phyloP scores from a whole-genome alignment of 2,113 vertebrate genomes.

The Nerophis ophidion region DNA sequence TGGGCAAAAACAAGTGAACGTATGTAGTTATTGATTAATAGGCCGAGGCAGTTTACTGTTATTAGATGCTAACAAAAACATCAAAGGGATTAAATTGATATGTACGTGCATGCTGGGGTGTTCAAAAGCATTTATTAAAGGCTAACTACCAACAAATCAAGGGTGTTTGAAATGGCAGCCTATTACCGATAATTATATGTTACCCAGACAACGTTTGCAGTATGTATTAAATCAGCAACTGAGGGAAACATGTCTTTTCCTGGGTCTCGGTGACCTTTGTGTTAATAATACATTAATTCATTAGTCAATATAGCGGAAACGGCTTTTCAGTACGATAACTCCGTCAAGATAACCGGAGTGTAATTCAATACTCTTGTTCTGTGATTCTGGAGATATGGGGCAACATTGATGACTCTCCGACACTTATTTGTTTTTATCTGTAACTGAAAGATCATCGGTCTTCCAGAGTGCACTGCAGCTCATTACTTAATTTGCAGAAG shows the following conservation, averaged over 20 bases:
- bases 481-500: background rate
- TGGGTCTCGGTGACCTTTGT: background rate
- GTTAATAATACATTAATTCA: background rate
- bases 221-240: background rate
- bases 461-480: constrained; percentile 6
- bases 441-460: constrained; percentile 26
- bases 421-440: constrained; percentile 22
- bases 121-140: too few species aligned
- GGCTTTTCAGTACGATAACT: background rate
- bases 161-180: background rate
- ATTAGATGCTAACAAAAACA: too few species aligned
- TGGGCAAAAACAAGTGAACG: too few species aligned
- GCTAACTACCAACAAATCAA: background rate
- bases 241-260: background rate
- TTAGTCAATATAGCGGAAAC: too few species aligned
- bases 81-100: too few species aligned
- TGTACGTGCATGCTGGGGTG: too few species aligned
- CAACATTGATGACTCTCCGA: constrained; percentile 27
- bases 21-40: too few species aligned
- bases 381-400: constrained; percentile 26
- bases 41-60: too few species aligned
- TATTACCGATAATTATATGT: background rate
- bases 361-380: background rate
- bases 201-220: too few species aligned
- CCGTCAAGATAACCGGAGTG: background rate